A percentile compares a stretch with the other conserved stretches of the same genome.
These are phyloP conservation scores for Alcedo quadribrachys DNA, from an alignment of 2,797 vertebrate genomes.

Conservation along the genomic window DNA sequence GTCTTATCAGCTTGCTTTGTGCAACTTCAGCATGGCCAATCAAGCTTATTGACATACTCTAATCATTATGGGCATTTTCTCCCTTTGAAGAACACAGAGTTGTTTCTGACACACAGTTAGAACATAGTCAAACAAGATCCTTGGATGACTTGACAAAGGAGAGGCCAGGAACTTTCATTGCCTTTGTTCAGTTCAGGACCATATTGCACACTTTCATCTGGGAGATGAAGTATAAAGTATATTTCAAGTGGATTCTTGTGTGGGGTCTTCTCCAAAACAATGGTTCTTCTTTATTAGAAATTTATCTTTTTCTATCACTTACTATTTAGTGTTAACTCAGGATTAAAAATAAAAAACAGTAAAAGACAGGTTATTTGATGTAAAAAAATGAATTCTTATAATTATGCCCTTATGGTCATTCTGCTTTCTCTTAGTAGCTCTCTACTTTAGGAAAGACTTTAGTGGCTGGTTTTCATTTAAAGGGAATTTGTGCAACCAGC, in stretches of 20 bases:
- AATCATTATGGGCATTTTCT: slow-evolving; percentile 9
- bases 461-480: background rate
- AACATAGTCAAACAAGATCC: background rate
- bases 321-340: fast-evolving
- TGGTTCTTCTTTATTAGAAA: background rate
- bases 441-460: background rate
- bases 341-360: background rate
- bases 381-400: background rate
- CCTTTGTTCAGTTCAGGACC: background rate
- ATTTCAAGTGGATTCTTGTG: background rate
- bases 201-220: background rate
- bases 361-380: background rate
- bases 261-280: background rate
- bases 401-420: background rate
- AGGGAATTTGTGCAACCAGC: background rate
- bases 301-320: background rate
- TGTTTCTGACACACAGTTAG: background rate
- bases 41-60: background rate
- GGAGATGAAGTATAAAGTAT: background rate
- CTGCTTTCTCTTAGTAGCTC: background rate
- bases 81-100: background rate
- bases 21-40: background rate
- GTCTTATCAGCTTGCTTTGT: background rate
- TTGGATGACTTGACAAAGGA: background rate
- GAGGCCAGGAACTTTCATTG: background rate